These are phyloP conservation scores for Sparus aurata DNA, from an alignment of 2,797 vertebrate species.

Conservation along the genomic window DNA sequence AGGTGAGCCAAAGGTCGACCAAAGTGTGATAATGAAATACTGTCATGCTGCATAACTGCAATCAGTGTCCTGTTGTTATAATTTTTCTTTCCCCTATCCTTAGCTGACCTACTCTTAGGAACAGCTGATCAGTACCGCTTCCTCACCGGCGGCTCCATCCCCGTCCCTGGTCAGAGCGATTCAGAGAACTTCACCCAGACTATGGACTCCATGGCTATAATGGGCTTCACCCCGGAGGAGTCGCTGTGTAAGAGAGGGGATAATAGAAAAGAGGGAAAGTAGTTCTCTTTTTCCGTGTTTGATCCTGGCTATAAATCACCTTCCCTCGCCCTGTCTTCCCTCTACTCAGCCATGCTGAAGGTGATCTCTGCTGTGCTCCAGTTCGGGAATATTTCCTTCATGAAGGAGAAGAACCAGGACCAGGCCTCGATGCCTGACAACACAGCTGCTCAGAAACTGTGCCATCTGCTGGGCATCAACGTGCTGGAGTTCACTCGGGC, in stretches of 20 bases:
- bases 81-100: not conserved
- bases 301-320: conserved; percentile 4
- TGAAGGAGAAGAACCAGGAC: conserved; percentile 91
- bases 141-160: conserved; percentile 89
- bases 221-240: conserved; percentile 92
- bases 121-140: conserved; percentile 91
- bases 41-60: not conserved
- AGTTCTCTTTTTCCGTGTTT: not conserved
- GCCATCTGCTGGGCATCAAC: conserved; percentile 92
- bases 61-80: not conserved
- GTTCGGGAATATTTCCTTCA: conserved; percentile 92
- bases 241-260: conserved; percentile 85
- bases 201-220: conserved; percentile 93
- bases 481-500: conserved; percentile 94
- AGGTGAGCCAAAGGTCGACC: conserved; percentile 76
- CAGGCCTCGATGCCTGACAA: conserved; percentile 96
- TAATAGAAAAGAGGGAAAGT: not conserved
- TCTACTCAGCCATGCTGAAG: conserved; percentile 89
- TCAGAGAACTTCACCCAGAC: conserved; percentile 94
- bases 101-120: conserved; percentile 91
- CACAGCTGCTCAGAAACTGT: conserved; percentile 95
- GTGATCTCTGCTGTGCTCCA: conserved; percentile 92
- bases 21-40: not conserved
- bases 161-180: conserved; percentile 91
- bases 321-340: conserved; percentile 4